A percentile compares a stretch with the other conserved stretches of the same genome.
Conservation (phyloP, 92 coral and sea anemone genomes). For the Siderastrea siderea region DNA sequence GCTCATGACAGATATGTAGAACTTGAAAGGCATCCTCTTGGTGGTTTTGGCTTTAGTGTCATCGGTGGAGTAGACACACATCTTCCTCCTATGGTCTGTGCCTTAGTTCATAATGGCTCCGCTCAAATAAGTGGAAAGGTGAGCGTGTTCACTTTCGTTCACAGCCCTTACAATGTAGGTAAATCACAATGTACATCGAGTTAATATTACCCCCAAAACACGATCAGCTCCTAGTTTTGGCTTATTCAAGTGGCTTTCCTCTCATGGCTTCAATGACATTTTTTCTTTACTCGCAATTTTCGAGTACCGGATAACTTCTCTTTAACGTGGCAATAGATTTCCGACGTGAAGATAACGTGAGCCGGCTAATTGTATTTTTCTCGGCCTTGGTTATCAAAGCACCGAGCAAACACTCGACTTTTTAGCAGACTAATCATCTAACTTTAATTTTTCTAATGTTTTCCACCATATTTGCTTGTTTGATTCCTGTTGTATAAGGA, state of each 20-base stretch:
- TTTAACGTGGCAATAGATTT: conserved; percentile 9
- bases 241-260: not conserved
- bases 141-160: conserved; percentile 17
- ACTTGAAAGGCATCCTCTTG: conserved; percentile 95
- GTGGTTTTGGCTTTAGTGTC: conserved; percentile 98
- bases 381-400: not conserved
- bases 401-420: not conserved
- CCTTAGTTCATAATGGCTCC: conserved; percentile 96
- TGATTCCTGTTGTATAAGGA: not conserved
- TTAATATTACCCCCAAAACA: too few species aligned
- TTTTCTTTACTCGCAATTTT: not conserved
- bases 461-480: not conserved
- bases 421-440: not conserved
- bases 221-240: not conserved
- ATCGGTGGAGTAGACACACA: conserved; percentile 98
- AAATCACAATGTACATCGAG: not conserved
- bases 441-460: not conserved
- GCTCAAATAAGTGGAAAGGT: conserved; percentile 97
- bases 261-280: not conserved
- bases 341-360: not conserved
- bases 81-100: conserved; percentile 99
- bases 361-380: not conserved
- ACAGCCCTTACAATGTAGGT: not conserved
- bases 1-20: conserved; percentile 86
- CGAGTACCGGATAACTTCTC: not conserved